These are phyloP conservation scores for Brachylomia viminalis DNA, from an alignment of 2,888 invertebrate species.

Conservation along the genomic window DNA sequence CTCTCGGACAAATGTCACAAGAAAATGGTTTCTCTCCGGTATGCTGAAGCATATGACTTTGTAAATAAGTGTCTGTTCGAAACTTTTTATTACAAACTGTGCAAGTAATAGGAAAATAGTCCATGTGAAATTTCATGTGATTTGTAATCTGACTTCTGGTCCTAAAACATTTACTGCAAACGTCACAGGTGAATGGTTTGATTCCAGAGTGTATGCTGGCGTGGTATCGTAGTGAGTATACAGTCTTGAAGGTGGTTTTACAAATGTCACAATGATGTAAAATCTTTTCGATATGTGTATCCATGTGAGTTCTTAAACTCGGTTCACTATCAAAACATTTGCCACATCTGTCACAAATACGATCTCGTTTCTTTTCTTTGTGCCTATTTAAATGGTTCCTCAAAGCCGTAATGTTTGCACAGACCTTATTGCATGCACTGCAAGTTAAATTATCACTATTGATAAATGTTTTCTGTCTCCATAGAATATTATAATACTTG, in stretches of 20 bases:
- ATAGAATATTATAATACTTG: slow-evolving; percentile 70
- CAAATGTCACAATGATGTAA: slow-evolving; percentile 82
- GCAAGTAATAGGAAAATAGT: slow-evolving; percentile 93
- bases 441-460: slow-evolving; percentile 75
- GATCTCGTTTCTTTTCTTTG: slow-evolving; percentile 80
- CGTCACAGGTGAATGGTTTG: slow-evolving; percentile 77
- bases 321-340: slow-evolving; percentile 77
- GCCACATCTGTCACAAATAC: slow-evolving; percentile 82
- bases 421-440: slow-evolving; percentile 77
- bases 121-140: slow-evolving; percentile 93
- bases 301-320: slow-evolving; percentile 74
- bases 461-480: slow-evolving; percentile 66
- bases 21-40: slow-evolving; percentile 92
- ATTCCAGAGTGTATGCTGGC: slow-evolving; percentile 74
- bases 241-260: slow-evolving; percentile 75
- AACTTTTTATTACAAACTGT: slow-evolving; percentile 93
- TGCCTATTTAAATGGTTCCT: slow-evolving; percentile 90
- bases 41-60: slow-evolving; percentile 92
- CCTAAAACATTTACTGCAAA: slow-evolving; percentile 76
- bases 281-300: slow-evolving; percentile 75
- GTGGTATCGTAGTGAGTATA: slow-evolving; percentile 71
- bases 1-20: slow-evolving; percentile 91
- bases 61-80: slow-evolving; percentile 92
- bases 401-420: slow-evolving; percentile 72
- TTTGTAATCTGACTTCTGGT: slow-evolving; percentile 85